Evolutionary conservation across 2,797 vertebrate genomes (phyloP), one percentile per base, ranked within the genome.

Genomic region (Poeciliopsis infans): DNA sequence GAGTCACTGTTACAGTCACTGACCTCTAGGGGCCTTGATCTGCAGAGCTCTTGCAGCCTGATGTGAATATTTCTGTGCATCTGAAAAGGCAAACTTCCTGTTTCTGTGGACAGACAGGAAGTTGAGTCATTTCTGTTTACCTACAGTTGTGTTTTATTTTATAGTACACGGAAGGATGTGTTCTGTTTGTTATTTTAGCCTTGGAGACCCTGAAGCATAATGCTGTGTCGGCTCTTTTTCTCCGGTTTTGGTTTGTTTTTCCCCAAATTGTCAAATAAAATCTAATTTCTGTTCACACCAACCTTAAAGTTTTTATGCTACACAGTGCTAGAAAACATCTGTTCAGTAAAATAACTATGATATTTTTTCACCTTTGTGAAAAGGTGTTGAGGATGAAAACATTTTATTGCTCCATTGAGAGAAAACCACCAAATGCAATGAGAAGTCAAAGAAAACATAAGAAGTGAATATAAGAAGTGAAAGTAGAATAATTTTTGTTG

Each of bases 361-460:
- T 20, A 51, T 7, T 51, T 51, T 51, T 8, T 51, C 49, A 23
- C 7, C 20, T 8, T 31, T 59, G 55, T 31, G n/a, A 31, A 5
- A 59, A 28, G n/a, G n/a, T 13, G 12, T 13, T 57, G 25, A 55
- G 10, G 53, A 28, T 57, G 11, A 59, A 59, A 59, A 13, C 20
- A 66, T 18, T 66, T 20, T 39, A 20, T 2, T 66, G 7, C 33
- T 16, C 61, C 39, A 41, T 25, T 2, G 4, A 41, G 36, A 68
- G 1, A 3, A 68, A 68, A 68, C 20, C 20, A 43, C 23, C 20
- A 68, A 20, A 10, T 66, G 11, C 18, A 39, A 20, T 1, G 33
- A 18, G 33, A 68, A 25, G 64, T 11, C 39, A 41, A 47, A 20
- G 73, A 72, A 88, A 86, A 85, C 80, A 88, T 82, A 77, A 79